Conservation (phyloP, 92 coral and sea anemone species). For the Muricea muricata region DNA sequence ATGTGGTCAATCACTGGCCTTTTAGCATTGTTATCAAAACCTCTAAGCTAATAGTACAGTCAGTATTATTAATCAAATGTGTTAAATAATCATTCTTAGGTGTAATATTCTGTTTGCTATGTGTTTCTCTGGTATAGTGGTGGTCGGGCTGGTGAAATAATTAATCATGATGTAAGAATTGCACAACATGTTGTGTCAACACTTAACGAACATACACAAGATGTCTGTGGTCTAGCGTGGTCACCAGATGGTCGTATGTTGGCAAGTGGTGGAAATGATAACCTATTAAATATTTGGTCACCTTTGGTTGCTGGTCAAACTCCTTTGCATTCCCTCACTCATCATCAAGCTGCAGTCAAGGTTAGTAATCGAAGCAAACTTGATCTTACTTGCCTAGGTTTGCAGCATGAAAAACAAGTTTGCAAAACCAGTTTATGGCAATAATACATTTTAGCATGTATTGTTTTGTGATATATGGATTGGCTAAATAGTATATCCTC, state of each 20-base stretch:
- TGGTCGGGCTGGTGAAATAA: conserved; percentile 87
- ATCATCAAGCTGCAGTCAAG: conserved; percentile 97
- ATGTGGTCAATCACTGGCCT: no score
- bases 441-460: no score
- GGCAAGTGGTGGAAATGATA: conserved; percentile 99
- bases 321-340: conserved; percentile 79
- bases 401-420: no score
- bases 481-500: no score
- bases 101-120: background rate
- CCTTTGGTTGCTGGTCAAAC: conserved; percentile 35
- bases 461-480: no score
- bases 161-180: conserved; percentile 92
- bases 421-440: no score
- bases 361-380: conserved; percentile 48
- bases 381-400: no score
- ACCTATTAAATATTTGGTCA: conserved; percentile 89
- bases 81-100: no score
- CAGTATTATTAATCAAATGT: no score
- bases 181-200: conserved; percentile 81
- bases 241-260: conserved; percentile 89
- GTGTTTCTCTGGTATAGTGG: conserved; percentile 64
- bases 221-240: conserved; percentile 95
- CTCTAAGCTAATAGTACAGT: no score
- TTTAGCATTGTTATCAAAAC: no score
- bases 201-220: conserved; percentile 87